Conservation (phyloP, 2,888 invertebrate genomes). For the Caenorhabditis becei region DNA sequence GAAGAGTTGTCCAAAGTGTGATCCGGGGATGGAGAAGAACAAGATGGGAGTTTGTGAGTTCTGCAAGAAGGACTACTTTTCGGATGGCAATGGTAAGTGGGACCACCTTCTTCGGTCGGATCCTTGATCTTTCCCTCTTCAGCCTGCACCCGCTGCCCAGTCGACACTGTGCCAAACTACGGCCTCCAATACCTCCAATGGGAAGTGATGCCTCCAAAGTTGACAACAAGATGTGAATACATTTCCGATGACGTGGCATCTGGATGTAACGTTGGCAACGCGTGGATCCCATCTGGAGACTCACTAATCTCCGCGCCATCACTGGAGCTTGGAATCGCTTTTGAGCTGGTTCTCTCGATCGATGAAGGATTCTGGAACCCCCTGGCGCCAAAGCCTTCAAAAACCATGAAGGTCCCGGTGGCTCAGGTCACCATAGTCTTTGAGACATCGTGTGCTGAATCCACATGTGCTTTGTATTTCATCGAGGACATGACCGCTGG, state of each 20-base stretch:
- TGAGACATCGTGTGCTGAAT: conserved; percentile 84
- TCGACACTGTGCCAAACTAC: conserved; percentile 84
- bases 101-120: neutral
- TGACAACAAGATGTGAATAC: conserved; percentile 83
- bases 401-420: conserved; percentile 81
- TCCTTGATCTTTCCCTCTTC: conserved; percentile 19
- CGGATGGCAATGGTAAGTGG: conserved; percentile 82
- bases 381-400: conserved; percentile 66
- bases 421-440: conserved; percentile 84
- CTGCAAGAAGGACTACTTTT: conserved; percentile 83
- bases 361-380: conserved; percentile 82
- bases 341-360: conserved; percentile 83
- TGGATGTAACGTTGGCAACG: conserved; percentile 78
- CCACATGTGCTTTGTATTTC: conserved; percentile 84
- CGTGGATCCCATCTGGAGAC: conserved; percentile 84
- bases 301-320: conserved; percentile 84
- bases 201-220: conserved; percentile 83
- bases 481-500: conserved; percentile 81
- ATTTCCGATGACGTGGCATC: conserved; percentile 78
- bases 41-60: conserved; percentile 83
- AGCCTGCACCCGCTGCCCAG: conserved; percentile 83
- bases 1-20: conserved; percentile 84
- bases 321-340: conserved; percentile 83
- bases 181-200: conserved; percentile 84
- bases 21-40: conserved; percentile 84